Percentiles rank a stretch among this genome's conserved stretches.
phyloP scores from a whole-genome alignment of 2,113 vertebrate species.

The Poeciliopsis prolifica region DNA sequence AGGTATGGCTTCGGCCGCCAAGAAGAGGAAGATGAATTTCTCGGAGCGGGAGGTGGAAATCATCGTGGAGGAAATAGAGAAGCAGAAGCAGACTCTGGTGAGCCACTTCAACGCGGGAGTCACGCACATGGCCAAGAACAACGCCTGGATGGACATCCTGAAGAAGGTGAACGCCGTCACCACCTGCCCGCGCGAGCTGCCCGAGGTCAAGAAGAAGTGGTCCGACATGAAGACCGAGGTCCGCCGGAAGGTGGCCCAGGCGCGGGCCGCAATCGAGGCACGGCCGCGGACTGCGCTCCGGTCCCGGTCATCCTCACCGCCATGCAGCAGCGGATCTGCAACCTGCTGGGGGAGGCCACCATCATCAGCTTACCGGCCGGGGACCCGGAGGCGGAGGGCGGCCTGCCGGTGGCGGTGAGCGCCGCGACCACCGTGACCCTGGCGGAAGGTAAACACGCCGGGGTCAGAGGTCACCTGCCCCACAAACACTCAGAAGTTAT shows the following conservation, averaged over 20 bases:
- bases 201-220: constrained; percentile 98
- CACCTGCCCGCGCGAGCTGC: constrained; percentile 92
- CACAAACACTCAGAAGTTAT: too few species aligned
- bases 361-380: constrained; percentile 92
- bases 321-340: constrained; percentile 97
- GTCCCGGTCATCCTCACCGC: constrained; percentile 92
- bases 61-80: constrained; percentile 96
- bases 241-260: constrained; percentile 94
- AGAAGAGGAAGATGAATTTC: constrained; percentile 98
- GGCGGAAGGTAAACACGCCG: constrained; percentile 86
- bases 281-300: constrained; percentile 78
- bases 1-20: constrained; percentile 87
- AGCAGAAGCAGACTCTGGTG: constrained; percentile 95
- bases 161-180: constrained; percentile 93
- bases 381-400: constrained; percentile 86
- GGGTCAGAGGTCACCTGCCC: too few species aligned
- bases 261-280: constrained; percentile 90
- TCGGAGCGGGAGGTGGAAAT: constrained; percentile 97
- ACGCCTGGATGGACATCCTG: constrained; percentile 92
- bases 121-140: constrained; percentile 92
- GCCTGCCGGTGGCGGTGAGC: constrained; percentile 81
- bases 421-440: constrained; percentile 86
- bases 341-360: constrained; percentile 95
- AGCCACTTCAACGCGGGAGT: constrained; percentile 98
- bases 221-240: constrained; percentile 98